Evolutionary conservation across 2,113 vertebrate genomes (phyloP).

Genomic region (Sylvilagus bachmani): DNA sequence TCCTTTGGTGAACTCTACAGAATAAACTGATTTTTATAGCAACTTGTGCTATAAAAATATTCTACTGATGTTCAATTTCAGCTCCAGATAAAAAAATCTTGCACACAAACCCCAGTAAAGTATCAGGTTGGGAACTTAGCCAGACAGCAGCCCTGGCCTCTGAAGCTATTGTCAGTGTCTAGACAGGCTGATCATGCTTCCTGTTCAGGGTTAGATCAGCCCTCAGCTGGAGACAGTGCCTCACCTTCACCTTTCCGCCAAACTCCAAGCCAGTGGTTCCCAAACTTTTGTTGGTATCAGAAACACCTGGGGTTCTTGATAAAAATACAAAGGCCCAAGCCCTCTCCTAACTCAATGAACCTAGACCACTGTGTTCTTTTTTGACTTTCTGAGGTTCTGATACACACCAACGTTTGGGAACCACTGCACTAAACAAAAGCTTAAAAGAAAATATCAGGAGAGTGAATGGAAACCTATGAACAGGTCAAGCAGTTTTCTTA

Average conservation of each 20-base stretch:
- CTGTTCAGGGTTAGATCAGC: not conserved
- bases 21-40: slow-evolving; percentile 53
- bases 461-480: slow-evolving; percentile 34
- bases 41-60: slow-evolving; percentile 56
- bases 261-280: slow-evolving; percentile 4
- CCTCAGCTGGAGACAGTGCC: not conserved
- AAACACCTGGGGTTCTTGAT: slow-evolving; percentile 2
- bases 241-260: not conserved
- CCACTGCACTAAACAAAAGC: slow-evolving; percentile 33
- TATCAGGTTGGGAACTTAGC: slow-evolving; percentile 19
- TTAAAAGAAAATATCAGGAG: slow-evolving; percentile 48
- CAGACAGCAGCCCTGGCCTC: not conserved
- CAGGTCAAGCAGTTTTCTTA: slow-evolving; percentile 46
- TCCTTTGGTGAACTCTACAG: slow-evolving; percentile 43
- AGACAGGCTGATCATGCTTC: not conserved
- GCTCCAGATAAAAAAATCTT: slow-evolving; percentile 64
- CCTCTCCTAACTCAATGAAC: not conserved
- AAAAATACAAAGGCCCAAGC: slow-evolving; percentile 5
- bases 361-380: not conserved
- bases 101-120: not conserved
- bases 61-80: slow-evolving; percentile 64
- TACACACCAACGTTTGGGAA: slow-evolving; percentile 35
- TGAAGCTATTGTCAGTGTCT: not conserved
- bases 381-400: slow-evolving; percentile 18
- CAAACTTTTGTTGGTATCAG: not conserved